A percentile compares a stretch with the other conserved stretches of the same genome.
phyloP scores from a whole-genome alignment of 2,888 invertebrate species.

The Cerastoderma edule region DNA sequence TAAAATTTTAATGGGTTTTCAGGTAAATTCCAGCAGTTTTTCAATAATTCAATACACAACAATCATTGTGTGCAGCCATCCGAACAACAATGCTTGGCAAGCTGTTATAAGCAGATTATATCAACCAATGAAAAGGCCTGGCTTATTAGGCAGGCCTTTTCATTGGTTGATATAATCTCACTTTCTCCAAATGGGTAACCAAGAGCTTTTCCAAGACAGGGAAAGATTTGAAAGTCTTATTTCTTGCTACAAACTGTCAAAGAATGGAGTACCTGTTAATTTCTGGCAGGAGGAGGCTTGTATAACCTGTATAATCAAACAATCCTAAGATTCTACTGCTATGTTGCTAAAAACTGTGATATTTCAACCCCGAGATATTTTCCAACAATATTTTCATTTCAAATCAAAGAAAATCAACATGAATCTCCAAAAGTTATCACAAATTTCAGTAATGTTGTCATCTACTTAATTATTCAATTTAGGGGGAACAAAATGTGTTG shows the following conservation, averaged over 20 bases:
- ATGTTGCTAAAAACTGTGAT: no score
- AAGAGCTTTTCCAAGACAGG: not conserved
- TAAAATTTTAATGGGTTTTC: constrained; percentile 25
- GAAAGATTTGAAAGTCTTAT: not conserved
- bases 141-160: not conserved
- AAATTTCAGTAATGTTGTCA: no score
- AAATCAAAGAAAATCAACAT: no score
- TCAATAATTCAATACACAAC: constrained; percentile 27
- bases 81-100: not conserved
- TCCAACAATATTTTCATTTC: no score
- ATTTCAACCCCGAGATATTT: no score
- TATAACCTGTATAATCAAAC: no score
- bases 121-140: no score
- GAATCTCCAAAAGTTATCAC: no score
- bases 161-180: no score
- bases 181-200: not conserved
- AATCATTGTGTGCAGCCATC: not conserved
- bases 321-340: no score
- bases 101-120: not conserved
- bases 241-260: constrained; percentile 1
- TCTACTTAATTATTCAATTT: no score
- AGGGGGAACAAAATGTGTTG: no score
- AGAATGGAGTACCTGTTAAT: constrained; percentile 4
- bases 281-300: constrained; percentile 12
- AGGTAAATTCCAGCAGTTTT: constrained; percentile 20